phyloP scores from a whole-genome alignment of 2,888 invertebrate genomes.

The Trypoxylon attenuatum region DNA sequence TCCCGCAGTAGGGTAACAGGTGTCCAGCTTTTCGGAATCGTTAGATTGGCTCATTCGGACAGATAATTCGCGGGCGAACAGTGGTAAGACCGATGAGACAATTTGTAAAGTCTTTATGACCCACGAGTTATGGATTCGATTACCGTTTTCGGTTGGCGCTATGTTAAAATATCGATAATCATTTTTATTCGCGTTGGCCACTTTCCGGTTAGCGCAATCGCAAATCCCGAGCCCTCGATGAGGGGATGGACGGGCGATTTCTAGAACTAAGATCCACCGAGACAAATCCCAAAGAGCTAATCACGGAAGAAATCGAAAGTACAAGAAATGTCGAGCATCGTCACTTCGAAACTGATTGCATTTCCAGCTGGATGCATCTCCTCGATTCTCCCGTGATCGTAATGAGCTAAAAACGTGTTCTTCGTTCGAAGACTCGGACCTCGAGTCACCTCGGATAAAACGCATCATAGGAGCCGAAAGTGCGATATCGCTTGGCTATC shows the following conservation, averaged over 20 bases:
- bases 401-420: slow-evolving; percentile 34
- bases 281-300: slow-evolving; percentile 15
- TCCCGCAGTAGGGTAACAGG: slow-evolving; percentile 27
- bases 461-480: background rate
- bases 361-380: slow-evolving; percentile 31
- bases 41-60: slow-evolving; percentile 21
- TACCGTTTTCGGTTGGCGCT: slow-evolving; percentile 8
- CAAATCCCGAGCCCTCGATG: too few species aligned
- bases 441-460: background rate
- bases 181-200: slow-evolving; percentile 2
- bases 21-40: slow-evolving; percentile 32
- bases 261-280: slow-evolving; percentile 4
- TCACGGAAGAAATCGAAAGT: slow-evolving; percentile 26
- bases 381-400: slow-evolving; percentile 29
- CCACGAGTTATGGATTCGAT: background rate
- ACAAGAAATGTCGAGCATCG: slow-evolving; percentile 27
- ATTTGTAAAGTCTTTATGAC: slow-evolving; percentile 11
- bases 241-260: background rate
- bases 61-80: slow-evolving; percentile 29
- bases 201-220: too few species aligned
- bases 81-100: slow-evolving; percentile 22
- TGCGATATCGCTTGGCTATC: background rate
- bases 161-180: slow-evolving; percentile 6
- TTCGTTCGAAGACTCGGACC: background rate
- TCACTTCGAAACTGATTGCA: slow-evolving; percentile 45